Base-by-base conservation (phyloP, 2,797 vertebrate species). In the Poeciliopsis gracilis region DNA sequence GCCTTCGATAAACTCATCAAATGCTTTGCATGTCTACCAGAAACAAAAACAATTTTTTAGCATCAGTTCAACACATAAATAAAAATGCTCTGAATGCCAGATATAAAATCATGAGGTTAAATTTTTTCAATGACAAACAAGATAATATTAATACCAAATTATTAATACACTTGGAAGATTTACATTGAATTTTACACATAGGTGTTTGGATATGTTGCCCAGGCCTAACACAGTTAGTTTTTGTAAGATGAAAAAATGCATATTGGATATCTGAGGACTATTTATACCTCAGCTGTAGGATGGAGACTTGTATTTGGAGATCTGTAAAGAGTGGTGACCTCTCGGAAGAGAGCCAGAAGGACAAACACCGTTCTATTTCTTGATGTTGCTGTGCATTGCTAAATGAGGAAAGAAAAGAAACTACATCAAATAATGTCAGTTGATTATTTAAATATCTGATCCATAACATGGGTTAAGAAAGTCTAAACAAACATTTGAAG, bases 331-430 rank as follows among this genome's bases (percentile, higher is more conserved):
- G 85, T 75, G 20, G 96, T 91, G 75, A 98, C 91, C 82, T 98
- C 97, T 75, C 93, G 91, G 89, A 96, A 97, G 77, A 98, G 85
- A 16, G 96, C 96, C 80, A 98, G 84, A 28, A 97, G 91, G 76
- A 97, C 78, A 78, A 93, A 90, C 59, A 90, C 87, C 0, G 86
- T 81, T 63, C 78, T 92, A n/a, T 87, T 91, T 23, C 73, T 72
- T 0, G 4, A 36, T 46, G 80, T 43, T 2, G 59, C 66, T 0
- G 30, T 75, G 47, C 49, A 87, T 67, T 7, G 47, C 87, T 88
- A 82, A 18, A 86, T 57, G 6, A 33, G 2, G 46, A 71, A 59
- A 79, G 61, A 1, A 73, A 46, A 12, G 10, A 45, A 72, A 47
- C 8, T 11, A 46, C 61, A 12, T 30, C 15, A 45, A 15, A 25